These are phyloP conservation scores for Limenitis arthemis DNA, from an alignment of 2,888 invertebrate species.

Conservation along the genomic window DNA sequence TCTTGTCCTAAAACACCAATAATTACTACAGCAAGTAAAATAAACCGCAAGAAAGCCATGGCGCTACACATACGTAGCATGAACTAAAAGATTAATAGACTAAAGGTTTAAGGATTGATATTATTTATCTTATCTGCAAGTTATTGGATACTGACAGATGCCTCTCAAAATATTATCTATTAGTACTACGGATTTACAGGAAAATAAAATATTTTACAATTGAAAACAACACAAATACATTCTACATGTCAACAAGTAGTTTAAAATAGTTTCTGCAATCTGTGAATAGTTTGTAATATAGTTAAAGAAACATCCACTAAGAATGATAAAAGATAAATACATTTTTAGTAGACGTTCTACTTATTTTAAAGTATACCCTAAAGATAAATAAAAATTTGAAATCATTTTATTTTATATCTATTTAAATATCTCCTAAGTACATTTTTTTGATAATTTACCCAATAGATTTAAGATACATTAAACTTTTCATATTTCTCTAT, in stretches of 20 bases:
- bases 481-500: neutral
- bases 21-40: slow-evolving; percentile 27
- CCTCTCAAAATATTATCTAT: slow-evolving; percentile 1
- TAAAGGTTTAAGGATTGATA: neutral
- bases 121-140: slow-evolving; percentile 17
- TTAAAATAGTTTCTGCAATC: too few relatives aligned
- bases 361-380: too few relatives aligned
- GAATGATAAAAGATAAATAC: too few relatives aligned
- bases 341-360: too few relatives aligned
- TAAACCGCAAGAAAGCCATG: slow-evolving; percentile 33
- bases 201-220: too few relatives aligned
- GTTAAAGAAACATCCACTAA: too few relatives aligned
- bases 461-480: slow-evolving; percentile 51
- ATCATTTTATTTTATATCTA: too few relatives aligned
- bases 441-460: neutral
- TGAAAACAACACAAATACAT: too few relatives aligned
- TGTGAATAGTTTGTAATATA: too few relatives aligned
- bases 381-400: too few relatives aligned
- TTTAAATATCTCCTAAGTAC: too few relatives aligned
- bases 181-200: neutral
- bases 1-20: slow-evolving; percentile 28
- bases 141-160: slow-evolving; percentile 11
- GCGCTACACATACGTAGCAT: slow-evolving; percentile 15
- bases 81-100: slow-evolving; percentile 5
- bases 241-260: too few relatives aligned